Conservation (phyloP, 2,888 invertebrate species). For the Chirona hameri region DNA sequence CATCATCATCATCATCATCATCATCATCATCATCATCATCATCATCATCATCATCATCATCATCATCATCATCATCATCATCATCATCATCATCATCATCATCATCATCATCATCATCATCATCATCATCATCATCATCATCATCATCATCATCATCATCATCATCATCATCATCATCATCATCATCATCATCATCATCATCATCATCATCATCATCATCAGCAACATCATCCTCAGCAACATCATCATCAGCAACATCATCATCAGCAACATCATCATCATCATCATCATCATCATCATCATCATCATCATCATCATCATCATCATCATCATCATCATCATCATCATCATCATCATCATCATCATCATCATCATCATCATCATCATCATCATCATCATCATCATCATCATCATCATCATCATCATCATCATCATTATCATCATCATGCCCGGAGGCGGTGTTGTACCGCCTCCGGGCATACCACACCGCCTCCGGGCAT, state of each 20-base stretch:
- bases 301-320: slow-evolving; percentile 22
- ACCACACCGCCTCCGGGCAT: too few species aligned
- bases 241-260: too few species aligned
- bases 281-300: slow-evolving; percentile 22
- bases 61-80: slow-evolving; percentile 22
- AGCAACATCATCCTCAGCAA: too few species aligned
- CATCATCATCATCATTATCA: slow-evolving; percentile 9
- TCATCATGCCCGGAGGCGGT: neutral
- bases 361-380: slow-evolving; percentile 22
- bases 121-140: slow-evolving; percentile 22
- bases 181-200: too few species aligned
- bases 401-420: slow-evolving; percentile 22
- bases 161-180: slow-evolving; percentile 8
- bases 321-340: slow-evolving; percentile 22
- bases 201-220: too few species aligned
- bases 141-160: slow-evolving; percentile 22
- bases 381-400: slow-evolving; percentile 22
- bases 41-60: slow-evolving; percentile 22
- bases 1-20: slow-evolving; percentile 9
- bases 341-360: slow-evolving; percentile 22
- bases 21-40: slow-evolving; percentile 22
- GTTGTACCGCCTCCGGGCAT: too few species aligned
- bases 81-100: slow-evolving; percentile 22
- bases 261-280: too few species aligned
- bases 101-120: slow-evolving; percentile 8